Evolutionary conservation across 2,888 invertebrate genomes (phyloP).

Genomic region (Drosophila formosana): DNA sequence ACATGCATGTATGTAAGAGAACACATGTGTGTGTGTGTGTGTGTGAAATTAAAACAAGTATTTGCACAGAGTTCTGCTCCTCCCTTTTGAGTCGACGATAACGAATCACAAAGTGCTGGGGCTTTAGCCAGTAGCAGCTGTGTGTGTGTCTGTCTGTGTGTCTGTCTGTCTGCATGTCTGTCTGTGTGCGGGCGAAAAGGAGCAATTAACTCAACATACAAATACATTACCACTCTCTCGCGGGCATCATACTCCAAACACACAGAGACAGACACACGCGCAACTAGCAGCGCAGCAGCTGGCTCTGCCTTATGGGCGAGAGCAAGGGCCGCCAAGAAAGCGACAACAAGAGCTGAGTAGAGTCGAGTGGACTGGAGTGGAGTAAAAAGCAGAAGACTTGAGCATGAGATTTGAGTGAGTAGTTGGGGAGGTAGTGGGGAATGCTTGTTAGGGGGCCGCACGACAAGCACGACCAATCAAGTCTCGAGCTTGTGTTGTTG

Average conservation of each 20-base stretch:
- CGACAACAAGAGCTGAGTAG: slow-evolving; percentile 13
- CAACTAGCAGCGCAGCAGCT: slow-evolving; percentile 13
- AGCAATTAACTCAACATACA: slow-evolving; percentile 64
- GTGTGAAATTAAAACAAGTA: slow-evolving; percentile 47
- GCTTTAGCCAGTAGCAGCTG: slow-evolving; percentile 59
- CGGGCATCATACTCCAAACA: slow-evolving; percentile 17
- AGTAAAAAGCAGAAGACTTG: slow-evolving; percentile 31
- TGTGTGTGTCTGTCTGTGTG: slow-evolving; percentile 10
- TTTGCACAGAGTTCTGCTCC: slow-evolving; percentile 40
- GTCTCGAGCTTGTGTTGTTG: slow-evolving; percentile 55
- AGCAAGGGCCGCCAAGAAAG: slow-evolving; percentile 11
- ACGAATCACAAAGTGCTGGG: slow-evolving; percentile 60
- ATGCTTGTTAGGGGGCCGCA: slow-evolving; percentile 46
- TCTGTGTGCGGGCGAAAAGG: slow-evolving; percentile 42
- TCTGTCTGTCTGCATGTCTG: background rate
- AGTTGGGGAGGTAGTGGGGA: slow-evolving; percentile 1
- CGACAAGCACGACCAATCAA: slow-evolving; percentile 72
- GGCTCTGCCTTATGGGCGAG: slow-evolving; percentile 6
- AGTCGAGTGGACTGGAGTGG: slow-evolving; percentile 13
- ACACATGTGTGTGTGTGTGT: slow-evolving; percentile 4
- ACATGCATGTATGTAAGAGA: background rate
- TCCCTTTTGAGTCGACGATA: slow-evolving; percentile 42
- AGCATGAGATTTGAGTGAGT: slow-evolving; percentile 12
- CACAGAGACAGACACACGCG: slow-evolving; percentile 31
- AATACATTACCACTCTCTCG: slow-evolving; percentile 50